Evolutionary conservation across 2,113 vertebrate genomes (phyloP).

Genomic region (Myrmecophaga tridactyla): DNA sequence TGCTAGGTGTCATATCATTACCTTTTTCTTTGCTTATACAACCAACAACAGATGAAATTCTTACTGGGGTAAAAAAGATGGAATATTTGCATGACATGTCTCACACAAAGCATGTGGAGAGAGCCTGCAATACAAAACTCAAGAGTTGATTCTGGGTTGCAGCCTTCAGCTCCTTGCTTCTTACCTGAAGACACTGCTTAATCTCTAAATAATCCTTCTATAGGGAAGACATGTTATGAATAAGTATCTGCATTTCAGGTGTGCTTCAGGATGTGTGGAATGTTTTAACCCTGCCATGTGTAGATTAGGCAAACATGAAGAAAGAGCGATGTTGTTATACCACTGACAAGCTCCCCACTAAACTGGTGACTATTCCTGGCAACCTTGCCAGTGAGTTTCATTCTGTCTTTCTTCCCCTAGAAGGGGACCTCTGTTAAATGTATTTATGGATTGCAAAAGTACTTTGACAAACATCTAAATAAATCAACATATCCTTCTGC

Average conservation of each 20-base stretch:
- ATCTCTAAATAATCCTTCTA: not conserved
- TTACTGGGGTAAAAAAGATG: not conserved
- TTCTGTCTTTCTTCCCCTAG: not conserved
- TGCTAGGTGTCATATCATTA: not conserved
- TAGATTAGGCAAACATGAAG: not conserved
- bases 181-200: not conserved
- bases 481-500: not conserved
- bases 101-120: not conserved
- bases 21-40: conserved; percentile 1
- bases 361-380: not conserved
- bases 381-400: not conserved
- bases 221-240: not conserved
- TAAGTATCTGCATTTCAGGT: not conserved
- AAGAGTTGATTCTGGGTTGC: not conserved
- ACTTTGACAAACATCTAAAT: not conserved
- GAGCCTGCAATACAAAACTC: not conserved
- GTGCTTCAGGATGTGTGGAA: not conserved
- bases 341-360: not conserved
- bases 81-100: not conserved
- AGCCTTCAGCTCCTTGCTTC: not conserved
- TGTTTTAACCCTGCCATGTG: not conserved
- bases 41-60: conserved; percentile 28
- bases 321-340: not conserved
- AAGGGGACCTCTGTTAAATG: not conserved
- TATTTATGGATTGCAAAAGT: not conserved